Evolutionary conservation across 2,797 vertebrate species (phyloP).

Genomic region (Darevskia nairensis): DNA sequence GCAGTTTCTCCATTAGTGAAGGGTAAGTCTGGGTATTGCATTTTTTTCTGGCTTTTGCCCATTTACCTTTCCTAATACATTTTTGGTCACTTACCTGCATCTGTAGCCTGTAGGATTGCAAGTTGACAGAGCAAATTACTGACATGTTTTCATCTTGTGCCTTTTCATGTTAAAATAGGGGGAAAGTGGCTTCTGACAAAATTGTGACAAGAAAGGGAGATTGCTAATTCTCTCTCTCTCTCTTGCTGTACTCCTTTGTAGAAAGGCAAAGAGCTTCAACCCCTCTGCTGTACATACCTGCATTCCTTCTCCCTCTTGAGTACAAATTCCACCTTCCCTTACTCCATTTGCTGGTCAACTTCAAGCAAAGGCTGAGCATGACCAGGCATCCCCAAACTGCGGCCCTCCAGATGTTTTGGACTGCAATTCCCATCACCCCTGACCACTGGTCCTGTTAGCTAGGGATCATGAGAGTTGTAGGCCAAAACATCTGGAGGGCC

Average conservation of each 20-base stretch:
- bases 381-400: too few species aligned
- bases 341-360: background rate
- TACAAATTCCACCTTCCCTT: background rate
- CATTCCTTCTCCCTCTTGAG: background rate
- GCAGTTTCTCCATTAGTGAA: constrained; percentile 90
- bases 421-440: too few species aligned
- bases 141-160: background rate
- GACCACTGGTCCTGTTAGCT: too few species aligned
- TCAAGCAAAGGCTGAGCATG: background rate
- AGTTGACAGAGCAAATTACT: background rate
- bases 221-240: background rate
- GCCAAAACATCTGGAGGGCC: too few species aligned
- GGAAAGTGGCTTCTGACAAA: background rate
- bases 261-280: background rate
- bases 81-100: background rate
- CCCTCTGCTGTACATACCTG: background rate
- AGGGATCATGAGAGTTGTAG: too few species aligned
- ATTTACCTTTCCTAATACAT: background rate
- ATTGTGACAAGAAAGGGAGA: background rate
- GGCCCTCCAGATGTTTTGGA: too few species aligned
- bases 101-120: background rate
- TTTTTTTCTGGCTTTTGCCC: background rate
- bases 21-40: constrained; percentile 81
- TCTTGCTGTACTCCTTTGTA: background rate
- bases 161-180: background rate